These are phyloP conservation scores for Drosophila prostipennis DNA, from an alignment of 2,888 invertebrate genomes.

Conservation along the genomic window DNA sequence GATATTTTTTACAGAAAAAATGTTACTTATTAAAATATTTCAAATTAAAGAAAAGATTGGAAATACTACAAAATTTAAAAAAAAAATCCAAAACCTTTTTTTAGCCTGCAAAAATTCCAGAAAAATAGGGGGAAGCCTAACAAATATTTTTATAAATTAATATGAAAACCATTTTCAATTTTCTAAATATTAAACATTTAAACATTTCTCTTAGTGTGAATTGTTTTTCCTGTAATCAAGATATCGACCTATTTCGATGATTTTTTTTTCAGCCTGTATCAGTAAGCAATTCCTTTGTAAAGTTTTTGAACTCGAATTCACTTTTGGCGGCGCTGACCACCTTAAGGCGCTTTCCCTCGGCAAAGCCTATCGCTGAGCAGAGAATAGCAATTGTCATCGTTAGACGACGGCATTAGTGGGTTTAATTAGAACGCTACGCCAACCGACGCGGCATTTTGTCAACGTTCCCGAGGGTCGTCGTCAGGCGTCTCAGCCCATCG, in stretches of 20 bases:
- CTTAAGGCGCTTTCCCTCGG: slow-evolving; percentile 36
- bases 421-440: slow-evolving; percentile 57
- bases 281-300: slow-evolving; percentile 52
- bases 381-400: slow-evolving; percentile 65
- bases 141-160: no score
- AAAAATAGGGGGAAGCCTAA: no score
- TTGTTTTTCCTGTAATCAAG: background rate
- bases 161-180: background rate
- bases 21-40: no score
- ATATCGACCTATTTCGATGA: slow-evolving; percentile 19
- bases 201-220: slow-evolving; percentile 1
- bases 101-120: no score
- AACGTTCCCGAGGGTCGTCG: slow-evolving; percentile 19
- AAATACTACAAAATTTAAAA: no score
- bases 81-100: no score
- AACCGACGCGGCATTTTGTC: slow-evolving; percentile 59
- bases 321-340: slow-evolving; percentile 40
- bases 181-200: no score
- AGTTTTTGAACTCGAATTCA: slow-evolving; percentile 47
- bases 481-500: slow-evolving; percentile 12
- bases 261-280: slow-evolving; percentile 7
- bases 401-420: slow-evolving; percentile 66
- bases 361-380: slow-evolving; percentile 14
- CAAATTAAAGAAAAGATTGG: no score
- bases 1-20: no score